Percentiles rank a stretch among this genome's conserved stretches.
phyloP scores from a whole-genome alignment of 2,888 invertebrate species.

The Nyleta sp. region DNA sequence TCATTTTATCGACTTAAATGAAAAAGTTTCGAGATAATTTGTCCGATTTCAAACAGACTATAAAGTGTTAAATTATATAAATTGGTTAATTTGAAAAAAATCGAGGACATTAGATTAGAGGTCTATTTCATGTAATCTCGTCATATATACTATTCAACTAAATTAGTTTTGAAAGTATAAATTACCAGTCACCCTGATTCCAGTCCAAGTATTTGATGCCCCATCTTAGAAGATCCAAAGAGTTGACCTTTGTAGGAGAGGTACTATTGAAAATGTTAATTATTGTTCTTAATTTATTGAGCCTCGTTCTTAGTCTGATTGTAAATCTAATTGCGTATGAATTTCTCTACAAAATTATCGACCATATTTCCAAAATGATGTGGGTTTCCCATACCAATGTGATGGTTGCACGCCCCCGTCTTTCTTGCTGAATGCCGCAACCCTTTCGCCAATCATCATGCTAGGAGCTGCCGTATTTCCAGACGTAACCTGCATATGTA shows the following conservation, averaged over 20 bases:
- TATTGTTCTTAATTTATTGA: slow-evolving; percentile 39
- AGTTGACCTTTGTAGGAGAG: slow-evolving; percentile 70
- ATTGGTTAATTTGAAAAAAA: no score
- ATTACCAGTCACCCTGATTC: slow-evolving; percentile 71
- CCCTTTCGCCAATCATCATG: slow-evolving; percentile 86
- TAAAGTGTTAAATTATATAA: no score
- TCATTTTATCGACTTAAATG: no score
- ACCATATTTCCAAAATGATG: slow-evolving; percentile 50
- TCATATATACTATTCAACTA: neutral
- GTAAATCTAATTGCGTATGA: no score
- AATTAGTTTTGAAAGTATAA: neutral
- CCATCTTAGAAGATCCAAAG: slow-evolving; percentile 76
- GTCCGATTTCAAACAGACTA: no score
- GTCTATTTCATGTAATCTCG: neutral
- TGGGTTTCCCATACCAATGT: slow-evolving; percentile 74
- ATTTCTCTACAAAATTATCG: neutral
- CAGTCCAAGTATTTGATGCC: slow-evolving; percentile 76
- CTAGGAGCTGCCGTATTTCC: slow-evolving; percentile 85
- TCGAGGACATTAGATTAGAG: no score
- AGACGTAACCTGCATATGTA: slow-evolving; percentile 75
- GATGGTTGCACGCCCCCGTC: slow-evolving; percentile 79
- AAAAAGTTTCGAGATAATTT: no score
- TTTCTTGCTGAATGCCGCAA: slow-evolving; percentile 83
- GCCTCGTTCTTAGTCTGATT: neutral
- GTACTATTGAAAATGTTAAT: slow-evolving; percentile 73